Conservation (phyloP, 2,113 vertebrate species). For the Girardinichthys multiradiatus region DNA sequence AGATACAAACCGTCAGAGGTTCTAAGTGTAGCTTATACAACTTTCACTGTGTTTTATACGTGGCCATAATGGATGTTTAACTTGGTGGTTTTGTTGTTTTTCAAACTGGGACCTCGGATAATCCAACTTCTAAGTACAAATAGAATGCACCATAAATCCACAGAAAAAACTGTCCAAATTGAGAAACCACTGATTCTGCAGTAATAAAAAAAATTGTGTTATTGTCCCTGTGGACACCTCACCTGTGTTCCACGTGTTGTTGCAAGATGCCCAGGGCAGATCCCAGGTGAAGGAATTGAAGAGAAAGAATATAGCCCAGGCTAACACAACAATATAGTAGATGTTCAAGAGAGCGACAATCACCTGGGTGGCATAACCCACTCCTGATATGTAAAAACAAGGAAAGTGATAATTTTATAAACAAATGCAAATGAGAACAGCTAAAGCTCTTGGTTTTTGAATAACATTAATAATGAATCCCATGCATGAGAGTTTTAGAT, state of each 20-base stretch:
- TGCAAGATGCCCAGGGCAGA: slow-evolving; percentile 93
- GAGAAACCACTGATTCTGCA: not conserved
- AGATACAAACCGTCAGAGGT: not conserved
- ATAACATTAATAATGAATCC: not conserved
- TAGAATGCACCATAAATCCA: not conserved
- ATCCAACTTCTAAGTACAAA: not conserved
- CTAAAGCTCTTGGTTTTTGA: not conserved
- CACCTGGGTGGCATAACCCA: slow-evolving; percentile 93
- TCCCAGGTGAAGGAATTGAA: slow-evolving; percentile 89
- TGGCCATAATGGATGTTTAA: no score
- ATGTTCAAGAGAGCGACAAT: slow-evolving; percentile 89
- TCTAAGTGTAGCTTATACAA: not conserved
- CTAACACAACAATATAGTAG: slow-evolving; percentile 95
- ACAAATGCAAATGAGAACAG: no score
- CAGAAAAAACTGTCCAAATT: not conserved
- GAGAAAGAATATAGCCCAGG: slow-evolving; percentile 95
- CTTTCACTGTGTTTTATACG: not conserved
- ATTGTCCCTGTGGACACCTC: not conserved
- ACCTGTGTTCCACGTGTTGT: slow-evolving; percentile 96
- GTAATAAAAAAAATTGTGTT: not conserved
- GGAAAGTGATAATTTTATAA: not conserved
- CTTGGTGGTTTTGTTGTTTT: no score
- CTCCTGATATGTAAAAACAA: slow-evolving; percentile 73
- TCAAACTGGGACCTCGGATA: no score
- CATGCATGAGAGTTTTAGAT: not conserved